phyloP scores from a whole-genome alignment of 2,888 invertebrate genomes.

The Diarsia rubi region DNA sequence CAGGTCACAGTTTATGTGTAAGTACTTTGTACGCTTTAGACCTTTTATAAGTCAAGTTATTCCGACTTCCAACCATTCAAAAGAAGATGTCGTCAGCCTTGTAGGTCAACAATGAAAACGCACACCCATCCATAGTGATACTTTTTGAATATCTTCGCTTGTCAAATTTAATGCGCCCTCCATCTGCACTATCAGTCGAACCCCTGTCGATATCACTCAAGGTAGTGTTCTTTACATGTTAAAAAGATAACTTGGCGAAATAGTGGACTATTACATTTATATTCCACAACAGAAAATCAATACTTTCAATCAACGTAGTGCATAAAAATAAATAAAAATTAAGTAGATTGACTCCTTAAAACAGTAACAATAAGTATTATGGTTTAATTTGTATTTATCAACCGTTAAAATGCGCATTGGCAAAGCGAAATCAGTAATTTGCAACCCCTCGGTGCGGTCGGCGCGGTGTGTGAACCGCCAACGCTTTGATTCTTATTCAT shows the following conservation, averaged over 20 bases:
- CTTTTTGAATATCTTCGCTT: conserved; percentile 81
- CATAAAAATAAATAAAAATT: not conserved
- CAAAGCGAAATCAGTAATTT: conserved; percentile 85
- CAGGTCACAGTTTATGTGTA: not conserved
- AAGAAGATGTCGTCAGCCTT: not conserved
- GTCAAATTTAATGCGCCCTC: conserved; percentile 82
- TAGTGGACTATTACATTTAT: not conserved
- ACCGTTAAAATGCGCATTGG: conserved; percentile 83
- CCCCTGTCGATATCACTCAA: conserved; percentile 73
- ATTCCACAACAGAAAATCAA: conserved; percentile 3
- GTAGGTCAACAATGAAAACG: conserved; percentile 55
- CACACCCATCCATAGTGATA: conserved; percentile 50
- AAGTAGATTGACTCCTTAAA: conserved; percentile 34
- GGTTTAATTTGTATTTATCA: conserved; percentile 86
- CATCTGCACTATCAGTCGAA: conserved; percentile 75
- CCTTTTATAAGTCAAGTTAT: not conserved
- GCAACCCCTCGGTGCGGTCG: conserved; percentile 81
- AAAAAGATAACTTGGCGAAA: conserved; percentile 37
- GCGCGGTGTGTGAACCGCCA: conserved; percentile 79
- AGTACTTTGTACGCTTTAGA: not conserved
- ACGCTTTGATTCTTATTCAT: conserved; percentile 90
- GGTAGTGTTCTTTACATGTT: conserved; percentile 61
- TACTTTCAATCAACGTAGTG: not conserved
- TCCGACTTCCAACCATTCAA: not conserved
- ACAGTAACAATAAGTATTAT: conserved; percentile 78